Conservation (phyloP, 2,797 vertebrate species). For the Phrynocephalus guinanensis region DNA sequence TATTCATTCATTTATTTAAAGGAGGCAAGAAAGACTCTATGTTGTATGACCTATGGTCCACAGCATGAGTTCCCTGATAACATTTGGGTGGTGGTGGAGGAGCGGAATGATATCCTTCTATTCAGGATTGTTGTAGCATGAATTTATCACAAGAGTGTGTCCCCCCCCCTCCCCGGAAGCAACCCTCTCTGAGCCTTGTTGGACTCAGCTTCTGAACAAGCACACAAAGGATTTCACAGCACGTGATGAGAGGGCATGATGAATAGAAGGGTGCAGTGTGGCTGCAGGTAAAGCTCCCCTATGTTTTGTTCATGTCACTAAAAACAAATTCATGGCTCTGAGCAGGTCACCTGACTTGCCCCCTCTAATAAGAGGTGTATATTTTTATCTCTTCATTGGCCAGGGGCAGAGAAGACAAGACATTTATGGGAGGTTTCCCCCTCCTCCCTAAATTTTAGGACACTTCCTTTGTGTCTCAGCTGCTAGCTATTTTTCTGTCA, state of each 20-base stretch:
- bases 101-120: background rate
- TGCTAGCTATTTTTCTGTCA: conserved; percentile 5
- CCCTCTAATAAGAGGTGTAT: background rate
- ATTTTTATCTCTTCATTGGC: background rate
- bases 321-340: background rate
- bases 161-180: no score
- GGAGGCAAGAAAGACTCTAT: background rate
- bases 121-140: background rate
- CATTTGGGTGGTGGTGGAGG: no score
- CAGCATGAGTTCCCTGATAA: background rate
- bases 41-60: background rate
- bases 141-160: no score
- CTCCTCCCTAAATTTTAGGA: background rate
- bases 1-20: background rate
- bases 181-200: background rate
- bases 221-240: background rate
- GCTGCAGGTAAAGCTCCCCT: background rate
- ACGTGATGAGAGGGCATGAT: background rate
- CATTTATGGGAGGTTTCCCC: background rate
- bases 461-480: conserved; percentile 11
- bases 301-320: background rate
- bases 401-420: background rate
- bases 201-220: background rate
- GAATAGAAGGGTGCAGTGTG: background rate
- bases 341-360: background rate